Evolutionary conservation across 2,797 vertebrate genomes (phyloP), one percentile per base, ranked within the genome.

Genomic region (Tachyglossus aculeatus): DNA sequence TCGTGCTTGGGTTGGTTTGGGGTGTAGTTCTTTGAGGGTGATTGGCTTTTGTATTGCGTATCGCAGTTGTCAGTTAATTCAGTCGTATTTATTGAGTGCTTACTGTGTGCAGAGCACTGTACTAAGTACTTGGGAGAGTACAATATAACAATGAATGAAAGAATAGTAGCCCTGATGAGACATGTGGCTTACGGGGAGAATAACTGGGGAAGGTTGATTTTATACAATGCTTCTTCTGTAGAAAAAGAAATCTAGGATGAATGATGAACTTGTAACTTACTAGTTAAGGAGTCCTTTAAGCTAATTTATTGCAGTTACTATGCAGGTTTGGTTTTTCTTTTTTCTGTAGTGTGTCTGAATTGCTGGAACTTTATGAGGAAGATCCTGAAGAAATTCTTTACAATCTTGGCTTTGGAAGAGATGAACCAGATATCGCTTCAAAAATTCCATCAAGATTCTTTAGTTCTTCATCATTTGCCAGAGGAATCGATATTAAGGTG

Each of bases 401-500:
- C 65, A 99, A 98, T 88, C 95, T 99, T 34, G 98, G 98, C 22
- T 99, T 99, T 84, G 98, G 98, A 76, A 91, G 92, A 61, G 97
- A 99, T 89, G 98, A 99, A 88, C 98, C 98, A 9, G 96, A 99
- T 91, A 92, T 96, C 53, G 93, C 96, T 82, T 93, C 96, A 6
- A 98, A 96, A 92, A 95, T 99, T 83, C 98, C 98, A 56, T 87
- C 96, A 0, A 94, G 98, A 69, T 99, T 99, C 94, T 98, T 99
- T 89, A 96, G 90, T 89, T 87, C 87, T 21, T 80, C 90, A 0
- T 99, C 98, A 0, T 86, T 90, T 71, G 98, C 98, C 19, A 93
- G 92, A 83, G 98, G 98, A 77, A 99, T 99, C 64, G 97, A 99
- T 91, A 96, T 99, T 81, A 98, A 98, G 93, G 95, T 99, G 47